Percentiles rank a stretch among this genome's conserved stretches.
Conservation (phyloP, 2,113 vertebrate species). For the Sebastes fasciatus region DNA sequence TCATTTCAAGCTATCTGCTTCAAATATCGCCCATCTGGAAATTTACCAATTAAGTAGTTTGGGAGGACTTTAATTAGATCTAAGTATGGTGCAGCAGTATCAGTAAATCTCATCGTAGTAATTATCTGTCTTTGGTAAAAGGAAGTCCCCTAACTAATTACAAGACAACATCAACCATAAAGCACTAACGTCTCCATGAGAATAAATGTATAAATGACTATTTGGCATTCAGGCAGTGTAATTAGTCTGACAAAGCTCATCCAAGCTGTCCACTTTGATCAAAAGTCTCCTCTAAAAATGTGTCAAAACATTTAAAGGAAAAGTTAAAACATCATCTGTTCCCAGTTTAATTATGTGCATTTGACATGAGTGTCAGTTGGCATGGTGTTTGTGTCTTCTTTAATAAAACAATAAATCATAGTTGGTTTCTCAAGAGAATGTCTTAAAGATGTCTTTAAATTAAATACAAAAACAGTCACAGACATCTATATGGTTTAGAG, state of each 20-base stretch:
- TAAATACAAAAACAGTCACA: neutral
- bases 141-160: conserved; percentile 31
- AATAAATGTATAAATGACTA: conserved; percentile 1
- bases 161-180: conserved; percentile 24
- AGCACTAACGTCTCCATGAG: conserved; percentile 23
- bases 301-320: conserved; percentile 1
- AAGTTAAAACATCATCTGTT: neutral
- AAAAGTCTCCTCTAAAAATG: neutral
- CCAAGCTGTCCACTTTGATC: conserved; percentile 26
- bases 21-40: conserved; percentile 19
- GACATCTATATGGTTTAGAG: conserved; percentile 9
- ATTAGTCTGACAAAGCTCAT: conserved; percentile 28
- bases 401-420: neutral
- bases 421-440: too few relatives aligned
- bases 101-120: conserved; percentile 15
- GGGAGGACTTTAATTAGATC: conserved; percentile 43
- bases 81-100: neutral
- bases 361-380: neutral
- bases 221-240: conserved; percentile 33
- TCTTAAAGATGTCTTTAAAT: conserved; percentile 1
- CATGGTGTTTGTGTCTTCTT: neutral
- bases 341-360: conserved; percentile 16
- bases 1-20: conserved; percentile 23
- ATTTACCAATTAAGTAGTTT: conserved; percentile 34
- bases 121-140: conserved; percentile 43